Base-by-base conservation (phyloP, 2,888 invertebrate species). In the Macaria notata region DNA sequence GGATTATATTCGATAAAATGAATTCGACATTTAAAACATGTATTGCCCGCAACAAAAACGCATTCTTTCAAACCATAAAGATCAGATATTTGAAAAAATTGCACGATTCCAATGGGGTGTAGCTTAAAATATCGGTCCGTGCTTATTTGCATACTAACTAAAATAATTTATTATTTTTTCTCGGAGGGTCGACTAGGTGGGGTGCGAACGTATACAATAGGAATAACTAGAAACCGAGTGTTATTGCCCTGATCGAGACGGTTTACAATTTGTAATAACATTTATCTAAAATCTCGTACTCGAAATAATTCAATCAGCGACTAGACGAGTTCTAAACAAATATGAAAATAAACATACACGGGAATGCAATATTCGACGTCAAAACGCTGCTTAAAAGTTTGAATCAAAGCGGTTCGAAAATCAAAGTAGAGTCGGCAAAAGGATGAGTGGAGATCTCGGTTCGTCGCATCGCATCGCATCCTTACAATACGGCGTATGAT, bases 101-200 rank as follows among this genome's bases (percentile, higher is more conserved):
- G 75, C 75, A 76, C 77, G 78, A 73, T 77, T 75, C 84, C 84
- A 80, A 86, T 88, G 86, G 90, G 90, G 89, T 88, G 88, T 87
- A 81, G 81, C 83, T 86, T 86, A 87, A 87, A 88, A 89, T 86
- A 88, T 90, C 87, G 86, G 86, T 74, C 83, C 78, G 73, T 69
- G 75, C 88, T 86, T 88, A 91, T 91, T 91, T 91, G 91, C 91
- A 91, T 91, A 90, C 89, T 91, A 90, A 91, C 90, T 91, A 91
- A 91, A 91, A 90, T 91, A 90, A 90, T 90, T 90, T 91, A 90
- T 91, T 90, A 90, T 90, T 89, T 89, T 91, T 90, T 85, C 82
- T 82, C 83, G 77, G 83, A 89, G 89, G 90, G 89, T 82, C 78
- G 83, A 76, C 71, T 69, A 72, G 75, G 78, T 87, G 80, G 89